phyloP scores from a whole-genome alignment of 92 coral and sea anemone species.

The Micromussa lordhowensis region DNA sequence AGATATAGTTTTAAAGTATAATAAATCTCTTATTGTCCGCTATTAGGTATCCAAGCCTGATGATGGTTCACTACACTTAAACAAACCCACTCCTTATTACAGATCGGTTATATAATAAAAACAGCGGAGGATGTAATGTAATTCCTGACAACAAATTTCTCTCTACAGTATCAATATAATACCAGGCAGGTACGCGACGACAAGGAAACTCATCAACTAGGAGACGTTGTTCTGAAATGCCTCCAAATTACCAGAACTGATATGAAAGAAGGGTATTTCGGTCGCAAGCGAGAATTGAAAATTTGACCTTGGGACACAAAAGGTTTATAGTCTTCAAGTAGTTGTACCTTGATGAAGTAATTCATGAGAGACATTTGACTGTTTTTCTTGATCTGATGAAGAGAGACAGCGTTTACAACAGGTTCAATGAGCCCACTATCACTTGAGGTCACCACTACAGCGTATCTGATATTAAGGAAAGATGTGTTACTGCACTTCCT shows the following conservation, averaged over 20 bases:
- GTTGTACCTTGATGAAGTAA: conserved; percentile 88
- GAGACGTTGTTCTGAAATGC: neutral
- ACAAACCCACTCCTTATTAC: too few species aligned
- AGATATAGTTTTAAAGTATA: neutral
- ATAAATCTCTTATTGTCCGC: too few species aligned
- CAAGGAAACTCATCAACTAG: neutral
- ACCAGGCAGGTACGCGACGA: neutral
- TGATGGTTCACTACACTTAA: too few species aligned
- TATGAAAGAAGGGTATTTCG: neutral
- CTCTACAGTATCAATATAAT: neutral
- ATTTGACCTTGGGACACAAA: neutral
- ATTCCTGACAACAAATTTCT: neutral
- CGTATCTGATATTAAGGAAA: conserved; percentile 57
- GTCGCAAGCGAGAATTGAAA: neutral
- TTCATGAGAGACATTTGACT: conserved; percentile 98
- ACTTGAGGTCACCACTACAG: conserved; percentile 95
- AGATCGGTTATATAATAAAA: too few species aligned
- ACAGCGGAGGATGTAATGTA: too few species aligned
- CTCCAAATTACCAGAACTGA: neutral
- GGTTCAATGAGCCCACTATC: conserved; percentile 99
- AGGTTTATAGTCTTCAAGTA: neutral
- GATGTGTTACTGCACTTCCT: neutral
- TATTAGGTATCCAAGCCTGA: too few species aligned
- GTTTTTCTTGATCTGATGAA: conserved; percentile 98
- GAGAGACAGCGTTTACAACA: conserved; percentile 92